These are phyloP conservation scores for Pongo pygmaeus DNA, from an alignment of 2,113 vertebrate species.

Conservation along the genomic window DNA sequence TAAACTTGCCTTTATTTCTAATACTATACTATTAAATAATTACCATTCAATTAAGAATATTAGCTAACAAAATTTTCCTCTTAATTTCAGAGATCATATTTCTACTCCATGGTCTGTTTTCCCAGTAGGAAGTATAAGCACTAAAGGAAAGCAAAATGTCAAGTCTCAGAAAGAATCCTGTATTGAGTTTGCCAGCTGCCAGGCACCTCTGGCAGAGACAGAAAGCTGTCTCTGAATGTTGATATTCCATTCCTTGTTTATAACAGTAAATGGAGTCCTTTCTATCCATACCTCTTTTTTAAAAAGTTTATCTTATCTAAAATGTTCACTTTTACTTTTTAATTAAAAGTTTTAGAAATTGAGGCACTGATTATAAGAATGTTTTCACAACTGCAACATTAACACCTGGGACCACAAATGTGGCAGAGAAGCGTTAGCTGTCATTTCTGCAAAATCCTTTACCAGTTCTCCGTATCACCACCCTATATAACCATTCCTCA, in stretches of 20 bases:
- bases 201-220: background rate
- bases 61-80: constrained; percentile 46
- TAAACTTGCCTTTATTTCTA: constrained; percentile 44
- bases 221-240: background rate
- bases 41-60: constrained; percentile 17
- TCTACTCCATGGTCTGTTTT: background rate
- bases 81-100: constrained; percentile 16
- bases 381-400: constrained; percentile 72
- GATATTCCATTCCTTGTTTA: background rate
- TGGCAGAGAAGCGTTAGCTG: constrained; percentile 72
- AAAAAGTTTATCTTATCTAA: constrained; percentile 16
- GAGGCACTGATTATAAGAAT: constrained; percentile 31
- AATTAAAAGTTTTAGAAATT: constrained; percentile 20
- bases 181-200: background rate
- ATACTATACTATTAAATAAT: constrained; percentile 31
- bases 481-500: constrained; percentile 71
- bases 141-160: background rate
- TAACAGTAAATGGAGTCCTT: constrained; percentile 28
- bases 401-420: constrained; percentile 54
- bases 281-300: background rate
- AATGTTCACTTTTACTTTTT: constrained; percentile 35
- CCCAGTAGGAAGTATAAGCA: background rate
- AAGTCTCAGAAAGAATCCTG: constrained; percentile 8
- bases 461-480: constrained; percentile 62
- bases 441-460: constrained; percentile 68